phyloP scores from a whole-genome alignment of 2,888 invertebrate species.

The Leptopilina drosophilae region DNA sequence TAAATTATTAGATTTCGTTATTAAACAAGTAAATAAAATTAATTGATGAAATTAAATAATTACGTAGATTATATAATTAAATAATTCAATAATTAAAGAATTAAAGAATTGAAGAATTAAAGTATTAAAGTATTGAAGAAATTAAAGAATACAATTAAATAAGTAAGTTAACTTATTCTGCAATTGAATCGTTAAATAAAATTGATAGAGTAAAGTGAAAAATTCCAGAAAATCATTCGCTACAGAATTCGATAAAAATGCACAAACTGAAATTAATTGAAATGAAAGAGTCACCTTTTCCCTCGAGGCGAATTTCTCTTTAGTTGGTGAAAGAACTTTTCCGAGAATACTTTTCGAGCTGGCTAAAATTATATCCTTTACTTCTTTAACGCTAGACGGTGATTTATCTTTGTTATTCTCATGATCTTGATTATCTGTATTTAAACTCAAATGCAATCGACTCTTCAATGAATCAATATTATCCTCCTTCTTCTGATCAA shows the following conservation, averaged over 20 bases:
- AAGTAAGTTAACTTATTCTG: no score
- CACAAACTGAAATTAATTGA: constrained; percentile 14
- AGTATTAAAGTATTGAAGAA: no score
- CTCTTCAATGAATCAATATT: constrained; percentile 72
- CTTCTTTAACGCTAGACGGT: constrained; percentile 83
- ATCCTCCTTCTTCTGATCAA: constrained; percentile 74
- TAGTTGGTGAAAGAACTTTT: constrained; percentile 87
- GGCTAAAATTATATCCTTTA: constrained; percentile 84
- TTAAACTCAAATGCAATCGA: constrained; percentile 72
- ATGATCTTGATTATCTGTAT: constrained; percentile 70
- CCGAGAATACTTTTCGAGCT: constrained; percentile 86
- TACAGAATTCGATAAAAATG: background rate
- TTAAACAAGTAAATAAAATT: no score
- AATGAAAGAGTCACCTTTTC: constrained; percentile 71
- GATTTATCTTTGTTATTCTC: constrained; percentile 78
- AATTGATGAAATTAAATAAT: no score
- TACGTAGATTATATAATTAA: no score
- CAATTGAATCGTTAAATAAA: no score
- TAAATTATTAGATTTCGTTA: no score
- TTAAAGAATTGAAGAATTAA: no score
- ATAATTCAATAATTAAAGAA: no score
- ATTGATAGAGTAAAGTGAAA: no score
- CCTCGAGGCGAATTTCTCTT: constrained; percentile 80
- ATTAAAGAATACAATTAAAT: no score
- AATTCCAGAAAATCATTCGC: background rate